Base-by-base conservation (phyloP, 2,888 invertebrate genomes). In the Ennomos quercinarius region DNA sequence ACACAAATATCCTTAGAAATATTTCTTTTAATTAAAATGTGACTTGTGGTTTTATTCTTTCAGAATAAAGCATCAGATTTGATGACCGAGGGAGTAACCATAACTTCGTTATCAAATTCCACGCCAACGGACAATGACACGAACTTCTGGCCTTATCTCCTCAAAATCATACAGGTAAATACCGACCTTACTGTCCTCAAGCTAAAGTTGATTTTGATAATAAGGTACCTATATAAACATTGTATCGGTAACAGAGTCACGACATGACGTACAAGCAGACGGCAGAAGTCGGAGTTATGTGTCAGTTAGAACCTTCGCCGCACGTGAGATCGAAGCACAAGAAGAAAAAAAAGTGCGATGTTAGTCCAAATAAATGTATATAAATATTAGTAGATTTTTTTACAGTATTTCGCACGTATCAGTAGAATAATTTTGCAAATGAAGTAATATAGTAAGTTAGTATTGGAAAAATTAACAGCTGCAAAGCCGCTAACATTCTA, bases 291-390 rank as follows among this genome's bases (percentile, higher is more conserved):
- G 84, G 80, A 9, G 84, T 89, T 12, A 83, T 81, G 83, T 91
- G 91, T 65, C 84, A 90, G 62, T 61, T 91, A 70, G 90, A 91
- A 56, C 89, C 88, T 0, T 63, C 89, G 46, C 87, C 87, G 0
- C 75, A 71, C 10, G 80, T 79, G 0, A 72, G 82, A 10, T 56
- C 68, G 59, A 87, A 83, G 70, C 76, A 64, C 58, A 90, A 85
- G 73, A 89, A 82, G 84, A 89, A 87, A 72, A 81, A 75, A 65
- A 90, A 98, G 96, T 86, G 94, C 94, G 64, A 86, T 96, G 71
- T 84, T 96, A 51, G 96, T 95, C 49, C 27, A 27, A 27, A 6
- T 27, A 27, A 27, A 36, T 34, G 39, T 17, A 61, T 67, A 17
- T 3, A 17, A 17, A 57, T 54, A 54, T 34, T 51, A 27, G 27